Percentiles rank a stretch among this genome's conserved stretches.
Evolutionary conservation across 2,888 invertebrate species (phyloP).

Genomic region (Anodontia alba): DNA sequence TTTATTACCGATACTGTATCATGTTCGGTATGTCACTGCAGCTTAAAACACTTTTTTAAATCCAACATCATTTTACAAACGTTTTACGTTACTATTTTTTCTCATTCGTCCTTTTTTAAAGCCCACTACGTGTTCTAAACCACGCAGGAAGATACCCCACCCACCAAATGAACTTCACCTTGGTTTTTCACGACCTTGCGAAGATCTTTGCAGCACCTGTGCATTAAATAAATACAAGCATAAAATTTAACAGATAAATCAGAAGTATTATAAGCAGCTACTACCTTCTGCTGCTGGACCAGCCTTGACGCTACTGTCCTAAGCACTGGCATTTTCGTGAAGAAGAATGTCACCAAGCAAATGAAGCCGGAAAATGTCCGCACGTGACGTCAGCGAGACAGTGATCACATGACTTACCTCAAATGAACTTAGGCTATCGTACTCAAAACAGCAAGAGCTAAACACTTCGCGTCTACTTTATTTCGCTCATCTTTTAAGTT

Average conservation of each 20-base stretch:
- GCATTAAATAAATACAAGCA: not conserved
- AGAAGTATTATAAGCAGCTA: not conserved
- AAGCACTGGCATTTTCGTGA: not conserved
- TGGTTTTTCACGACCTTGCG: not conserved
- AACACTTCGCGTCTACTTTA: no score
- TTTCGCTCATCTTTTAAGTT: no score
- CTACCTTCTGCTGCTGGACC: slow-evolving; percentile 7
- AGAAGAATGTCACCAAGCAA: not conserved
- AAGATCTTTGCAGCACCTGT: not conserved
- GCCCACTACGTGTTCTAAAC: no score
- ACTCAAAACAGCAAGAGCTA: no score
- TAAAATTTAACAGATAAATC: not conserved
- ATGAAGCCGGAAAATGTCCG: slow-evolving; percentile 15
- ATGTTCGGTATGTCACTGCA: no score
- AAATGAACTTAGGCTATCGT: no score
- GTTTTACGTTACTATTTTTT: no score
- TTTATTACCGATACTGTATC: no score
- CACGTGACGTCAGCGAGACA: not conserved
- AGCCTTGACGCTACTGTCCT: slow-evolving; percentile 10
- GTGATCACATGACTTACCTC: slow-evolving; percentile 8
- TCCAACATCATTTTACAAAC: no score
- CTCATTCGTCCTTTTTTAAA: no score
- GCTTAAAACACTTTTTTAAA: no score
- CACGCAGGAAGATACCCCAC: slow-evolving; percentile 3
- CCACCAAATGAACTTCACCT: slow-evolving; percentile 16